Evolutionary conservation across 2,888 invertebrate genomes (phyloP), one percentile per base, ranked within the genome.

Genomic region (Leptinotarsa peninsularis): DNA sequence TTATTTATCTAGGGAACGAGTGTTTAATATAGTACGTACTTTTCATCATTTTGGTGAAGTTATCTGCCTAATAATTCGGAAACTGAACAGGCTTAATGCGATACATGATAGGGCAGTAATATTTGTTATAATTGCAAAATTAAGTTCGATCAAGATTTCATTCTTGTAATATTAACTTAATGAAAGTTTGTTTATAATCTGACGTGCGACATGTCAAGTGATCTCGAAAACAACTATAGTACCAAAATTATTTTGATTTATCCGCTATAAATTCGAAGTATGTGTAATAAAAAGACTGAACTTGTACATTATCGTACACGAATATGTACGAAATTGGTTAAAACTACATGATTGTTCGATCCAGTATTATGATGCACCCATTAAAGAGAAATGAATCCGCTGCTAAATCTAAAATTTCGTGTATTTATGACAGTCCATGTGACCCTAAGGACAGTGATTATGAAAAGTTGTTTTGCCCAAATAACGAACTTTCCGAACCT

Each of bases 261-360:
- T 60, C 67, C 66, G 58, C 66, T 74, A 60, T 78, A 79, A 79
- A 76, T 79, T 71, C 73, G 77, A 84, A 85, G 82, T 82, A 85
- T 85, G 85, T 83, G 83, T 83, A 79, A 79, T 78, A 77, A 79
- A 79, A 79, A 81, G 81, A 83, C 82, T 81, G 78, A 76, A 68
- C 81, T 73, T 79, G 81, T 80, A 79, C 81, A 75, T 76, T 79
- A 79, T 82, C 84, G 84, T 83, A 83, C 85, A 80, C 82, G 83
- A 87, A 84, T 85, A 88, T 88, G 88, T 88, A 87, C 86, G 88
- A 88, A 86, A 83, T 87, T 87, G 88, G 88, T 86, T 88, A 88
- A 87, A 81, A 83, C 85, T 80, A 87, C 87, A 80, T 87, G 86
- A 85, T 79, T 81, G 56, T 72, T 63, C 68, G 23, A 72, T 23